Evolutionary conservation across 2,113 vertebrate genomes (phyloP).

Genomic region (Halichoerus grypus): DNA sequence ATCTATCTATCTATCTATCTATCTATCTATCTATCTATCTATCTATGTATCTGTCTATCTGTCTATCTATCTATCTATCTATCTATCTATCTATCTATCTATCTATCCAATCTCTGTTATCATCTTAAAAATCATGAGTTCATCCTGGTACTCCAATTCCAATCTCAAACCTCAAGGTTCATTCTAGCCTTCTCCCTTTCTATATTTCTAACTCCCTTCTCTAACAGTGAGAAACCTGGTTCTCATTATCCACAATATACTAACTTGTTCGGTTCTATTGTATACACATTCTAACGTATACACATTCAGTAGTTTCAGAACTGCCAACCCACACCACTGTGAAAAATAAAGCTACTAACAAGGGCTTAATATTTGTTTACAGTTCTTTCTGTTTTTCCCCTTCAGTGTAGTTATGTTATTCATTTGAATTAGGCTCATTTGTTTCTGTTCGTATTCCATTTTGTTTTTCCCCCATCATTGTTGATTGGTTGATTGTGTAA

Average conservation of each 20-base stretch:
- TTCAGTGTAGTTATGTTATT: constrained; percentile 1
- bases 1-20: not conserved
- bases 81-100: not conserved
- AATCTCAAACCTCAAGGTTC: not conserved
- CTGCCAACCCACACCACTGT: not conserved
- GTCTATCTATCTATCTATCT: not conserved
- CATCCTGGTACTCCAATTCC: not conserved
- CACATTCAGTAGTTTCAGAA: constrained; percentile 40
- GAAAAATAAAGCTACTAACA: constrained; percentile 44
- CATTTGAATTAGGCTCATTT: constrained; percentile 31
- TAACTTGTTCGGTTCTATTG: not conserved
- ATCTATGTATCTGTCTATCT: not conserved
- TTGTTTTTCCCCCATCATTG: not conserved
- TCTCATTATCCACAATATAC: constrained; percentile 30
- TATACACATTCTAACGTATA: not conserved
- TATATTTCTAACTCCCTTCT: not conserved
- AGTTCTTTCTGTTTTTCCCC: not conserved
- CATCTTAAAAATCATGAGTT: constrained; percentile 40
- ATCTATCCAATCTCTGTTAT: not conserved
- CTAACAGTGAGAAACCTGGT: constrained; percentile 13
- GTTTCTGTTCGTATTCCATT: constrained; percentile 47
- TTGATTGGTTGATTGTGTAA: constrained; percentile 5
- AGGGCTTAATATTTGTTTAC: constrained; percentile 38
- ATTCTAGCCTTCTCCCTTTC: constrained; percentile 6
- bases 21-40: not conserved